phyloP scores from a whole-genome alignment of 2,888 invertebrate genomes.

The Heliconius hortense region DNA sequence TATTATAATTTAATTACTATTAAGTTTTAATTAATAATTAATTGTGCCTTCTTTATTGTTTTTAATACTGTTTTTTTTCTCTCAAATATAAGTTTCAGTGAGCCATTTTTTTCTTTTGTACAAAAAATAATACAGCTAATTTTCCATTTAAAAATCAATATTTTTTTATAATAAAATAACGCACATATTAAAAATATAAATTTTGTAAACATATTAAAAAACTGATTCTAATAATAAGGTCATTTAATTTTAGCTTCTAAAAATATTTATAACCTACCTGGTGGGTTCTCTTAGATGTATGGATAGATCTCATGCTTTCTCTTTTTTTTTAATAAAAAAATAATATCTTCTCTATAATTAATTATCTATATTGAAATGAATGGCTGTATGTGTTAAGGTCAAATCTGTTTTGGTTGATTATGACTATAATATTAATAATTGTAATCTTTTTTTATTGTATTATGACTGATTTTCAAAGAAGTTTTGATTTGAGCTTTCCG shows the following conservation, averaged over 20 bases:
- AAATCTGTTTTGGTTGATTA: slow-evolving; percentile 29
- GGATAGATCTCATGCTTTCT: slow-evolving; percentile 46
- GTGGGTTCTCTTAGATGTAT: slow-evolving; percentile 46
- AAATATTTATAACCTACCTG: slow-evolving; percentile 42
- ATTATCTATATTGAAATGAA: slow-evolving; percentile 26
- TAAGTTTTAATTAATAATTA: slow-evolving; percentile 29
- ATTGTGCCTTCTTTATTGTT: slow-evolving; percentile 38
- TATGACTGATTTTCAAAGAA: slow-evolving; percentile 8
- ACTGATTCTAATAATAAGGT: slow-evolving; percentile 16
- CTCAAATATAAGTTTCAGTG: slow-evolving; percentile 4
- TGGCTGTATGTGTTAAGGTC: slow-evolving; percentile 32
- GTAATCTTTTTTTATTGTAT: slow-evolving; percentile 9
- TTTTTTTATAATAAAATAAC: slow-evolving; percentile 9
- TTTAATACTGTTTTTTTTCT: slow-evolving; percentile 25
- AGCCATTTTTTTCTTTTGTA: slow-evolving; percentile 11
- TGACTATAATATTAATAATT: neutral
- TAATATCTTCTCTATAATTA: slow-evolving; percentile 18
- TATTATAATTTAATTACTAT: slow-evolving; percentile 29
- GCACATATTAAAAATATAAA: neutral
- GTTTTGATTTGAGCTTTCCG: neutral
- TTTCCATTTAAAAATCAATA: neutral
- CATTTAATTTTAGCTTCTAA: slow-evolving; percentile 28
- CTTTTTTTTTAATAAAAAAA: slow-evolving; percentile 28
- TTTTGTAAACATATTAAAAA: neutral
- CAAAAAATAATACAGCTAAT: neutral